Evolutionary conservation across 2,797 vertebrate species (phyloP).

Genomic region (Bradypodion pumilum): DNA sequence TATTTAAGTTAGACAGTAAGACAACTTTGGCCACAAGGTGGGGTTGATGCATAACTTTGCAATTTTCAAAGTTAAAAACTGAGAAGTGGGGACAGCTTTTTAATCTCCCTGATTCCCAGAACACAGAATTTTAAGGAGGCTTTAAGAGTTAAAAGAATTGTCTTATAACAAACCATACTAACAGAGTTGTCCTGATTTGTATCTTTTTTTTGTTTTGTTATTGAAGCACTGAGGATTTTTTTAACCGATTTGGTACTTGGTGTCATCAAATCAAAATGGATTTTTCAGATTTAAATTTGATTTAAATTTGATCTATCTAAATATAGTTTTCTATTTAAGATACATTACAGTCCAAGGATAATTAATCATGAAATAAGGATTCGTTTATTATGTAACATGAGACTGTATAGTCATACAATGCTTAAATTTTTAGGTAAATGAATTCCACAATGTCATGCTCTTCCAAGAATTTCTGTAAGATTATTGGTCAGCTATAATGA

Average conservation of each 20-base stretch:
- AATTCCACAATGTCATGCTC: too few relatives aligned
- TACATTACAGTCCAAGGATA: too few relatives aligned
- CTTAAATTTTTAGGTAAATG: too few relatives aligned
- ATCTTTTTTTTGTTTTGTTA: background rate
- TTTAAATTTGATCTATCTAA: too few relatives aligned
- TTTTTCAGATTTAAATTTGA: too few relatives aligned
- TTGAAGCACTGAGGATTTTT: background rate
- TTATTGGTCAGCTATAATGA: background rate
- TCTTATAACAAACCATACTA: background rate
- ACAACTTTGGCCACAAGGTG: constrained; percentile 58
- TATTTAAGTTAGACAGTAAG: background rate
- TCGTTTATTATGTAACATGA: too few relatives aligned
- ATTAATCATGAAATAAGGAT: too few relatives aligned
- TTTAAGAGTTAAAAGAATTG: background rate
- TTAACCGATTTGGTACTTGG: background rate
- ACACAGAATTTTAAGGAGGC: background rate
- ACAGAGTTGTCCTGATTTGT: background rate
- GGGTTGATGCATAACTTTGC: constrained; percentile 50
- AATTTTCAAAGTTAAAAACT: background rate
- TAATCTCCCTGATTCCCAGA: background rate
- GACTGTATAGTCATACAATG: too few relatives aligned
- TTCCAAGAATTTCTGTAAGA: too few relatives aligned
- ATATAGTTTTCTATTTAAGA: too few relatives aligned
- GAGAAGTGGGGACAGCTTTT: background rate
- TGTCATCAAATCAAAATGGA: background rate